Evolutionary conservation across 2,113 vertebrate species (phyloP).

Genomic region (Podilymbus podiceps): DNA sequence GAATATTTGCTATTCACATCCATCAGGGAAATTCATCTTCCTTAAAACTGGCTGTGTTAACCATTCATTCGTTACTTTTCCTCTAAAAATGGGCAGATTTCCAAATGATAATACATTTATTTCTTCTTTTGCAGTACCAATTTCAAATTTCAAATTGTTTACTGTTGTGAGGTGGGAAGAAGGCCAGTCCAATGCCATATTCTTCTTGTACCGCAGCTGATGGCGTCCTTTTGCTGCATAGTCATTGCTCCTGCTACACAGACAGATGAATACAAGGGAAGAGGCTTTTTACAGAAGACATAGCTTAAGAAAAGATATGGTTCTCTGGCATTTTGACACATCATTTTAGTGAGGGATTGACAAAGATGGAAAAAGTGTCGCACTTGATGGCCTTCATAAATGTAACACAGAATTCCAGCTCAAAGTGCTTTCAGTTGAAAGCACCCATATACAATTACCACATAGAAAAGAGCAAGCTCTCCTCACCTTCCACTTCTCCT

Average conservation of each 20-base stretch:
- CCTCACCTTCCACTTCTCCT: neutral
- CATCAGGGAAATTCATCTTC: neutral
- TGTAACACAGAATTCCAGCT: neutral
- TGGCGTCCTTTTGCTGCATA: neutral
- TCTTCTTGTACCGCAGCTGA: neutral
- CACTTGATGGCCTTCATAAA: neutral
- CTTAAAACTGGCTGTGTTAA: neutral
- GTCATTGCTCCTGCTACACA: neutral
- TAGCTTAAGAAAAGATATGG: neutral
- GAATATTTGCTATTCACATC: neutral
- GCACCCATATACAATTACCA: neutral
- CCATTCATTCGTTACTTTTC: neutral
- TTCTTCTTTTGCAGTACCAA: neutral
- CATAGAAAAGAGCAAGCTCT: neutral
- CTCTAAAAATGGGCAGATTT: neutral
- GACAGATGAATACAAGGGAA: neutral
- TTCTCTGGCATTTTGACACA: neutral
- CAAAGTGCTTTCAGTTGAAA: neutral
- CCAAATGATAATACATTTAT: neutral
- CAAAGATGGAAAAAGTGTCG: neutral
- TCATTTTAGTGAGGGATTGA: neutral
- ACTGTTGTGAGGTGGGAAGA: neutral
- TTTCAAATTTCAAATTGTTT: neutral
- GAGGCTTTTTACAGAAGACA: neutral
- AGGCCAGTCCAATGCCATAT: neutral